phyloP scores from a whole-genome alignment of 2,113 vertebrate genomes.

The Progne subis region DNA sequence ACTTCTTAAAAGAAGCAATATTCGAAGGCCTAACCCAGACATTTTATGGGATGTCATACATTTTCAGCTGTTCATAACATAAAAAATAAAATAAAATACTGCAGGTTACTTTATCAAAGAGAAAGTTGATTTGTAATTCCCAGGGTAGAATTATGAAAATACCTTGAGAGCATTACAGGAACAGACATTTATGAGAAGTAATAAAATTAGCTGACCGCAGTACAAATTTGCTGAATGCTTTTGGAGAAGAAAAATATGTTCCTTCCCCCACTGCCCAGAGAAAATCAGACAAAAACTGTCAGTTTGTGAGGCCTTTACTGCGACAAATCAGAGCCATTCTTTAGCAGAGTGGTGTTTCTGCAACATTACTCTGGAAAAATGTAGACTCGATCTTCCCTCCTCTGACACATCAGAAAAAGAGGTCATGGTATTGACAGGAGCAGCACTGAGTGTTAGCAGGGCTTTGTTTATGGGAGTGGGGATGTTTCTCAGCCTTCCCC shows the following conservation, averaged over 20 bases:
- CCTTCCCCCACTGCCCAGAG: slow-evolving; percentile 28
- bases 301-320: slow-evolving; percentile 10
- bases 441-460: background rate
- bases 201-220: slow-evolving; percentile 71
- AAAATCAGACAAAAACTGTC: slow-evolving; percentile 37
- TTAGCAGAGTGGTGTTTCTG: background rate
- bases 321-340: background rate
- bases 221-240: slow-evolving; percentile 69
- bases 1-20: slow-evolving; percentile 55
- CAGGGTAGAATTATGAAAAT: slow-evolving; percentile 68
- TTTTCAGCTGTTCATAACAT: slow-evolving; percentile 70
- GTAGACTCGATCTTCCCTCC: background rate
- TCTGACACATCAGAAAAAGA: background rate
- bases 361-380: background rate
- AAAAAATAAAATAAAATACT: slow-evolving; percentile 70
- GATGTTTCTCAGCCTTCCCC: background rate
- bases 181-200: slow-evolving; percentile 70
- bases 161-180: slow-evolving; percentile 66
- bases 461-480: background rate
- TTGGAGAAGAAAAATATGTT: slow-evolving; percentile 57
- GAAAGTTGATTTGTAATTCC: slow-evolving; percentile 67
- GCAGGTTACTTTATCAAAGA: slow-evolving; percentile 67
- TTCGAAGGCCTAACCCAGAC: slow-evolving; percentile 62
- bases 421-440: background rate
- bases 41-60: slow-evolving; percentile 68